Conservation (phyloP, 2,888 invertebrate species). For the Palloptera scutellata region DNA sequence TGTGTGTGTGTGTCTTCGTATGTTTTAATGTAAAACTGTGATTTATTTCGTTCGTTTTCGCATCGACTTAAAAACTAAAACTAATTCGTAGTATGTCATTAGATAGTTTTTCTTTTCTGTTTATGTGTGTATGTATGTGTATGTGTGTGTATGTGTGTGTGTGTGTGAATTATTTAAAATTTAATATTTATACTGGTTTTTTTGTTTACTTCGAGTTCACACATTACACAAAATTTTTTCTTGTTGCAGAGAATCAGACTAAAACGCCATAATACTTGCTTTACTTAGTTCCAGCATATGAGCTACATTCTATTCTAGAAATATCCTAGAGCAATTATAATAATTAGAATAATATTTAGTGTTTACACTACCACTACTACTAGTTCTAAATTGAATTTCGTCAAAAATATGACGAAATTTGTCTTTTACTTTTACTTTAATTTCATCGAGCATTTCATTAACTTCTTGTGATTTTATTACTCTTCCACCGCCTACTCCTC, state of each 20-base stretch:
- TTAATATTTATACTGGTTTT: not conserved
- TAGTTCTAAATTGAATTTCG: slow-evolving; percentile 22
- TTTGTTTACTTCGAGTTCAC: not conserved
- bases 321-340: slow-evolving; percentile 59
- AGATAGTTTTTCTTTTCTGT: too few species aligned
- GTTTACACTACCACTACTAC: slow-evolving; percentile 21
- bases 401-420: too few species aligned
- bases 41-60: not conserved
- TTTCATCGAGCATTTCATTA: not conserved
- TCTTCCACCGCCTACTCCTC: not conserved
- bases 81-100: too few species aligned
- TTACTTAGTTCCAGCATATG: slow-evolving; percentile 65
- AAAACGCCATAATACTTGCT: slow-evolving; percentile 65
- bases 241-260: slow-evolving; percentile 42
- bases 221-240: too few species aligned
- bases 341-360: slow-evolving; percentile 19
- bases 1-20: slow-evolving; percentile 7
- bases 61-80: not conserved
- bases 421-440: too few species aligned
- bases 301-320: slow-evolving; percentile 65
- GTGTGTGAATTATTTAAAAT: slow-evolving; percentile 3
- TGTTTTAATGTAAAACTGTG: slow-evolving; percentile 3
- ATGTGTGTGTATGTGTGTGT: slow-evolving; percentile 8
- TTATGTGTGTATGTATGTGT: slow-evolving; percentile 4
- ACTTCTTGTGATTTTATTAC: not conserved